phyloP scores from a whole-genome alignment of 2,888 invertebrate species.

The Macrosoma leucophasiata region DNA sequence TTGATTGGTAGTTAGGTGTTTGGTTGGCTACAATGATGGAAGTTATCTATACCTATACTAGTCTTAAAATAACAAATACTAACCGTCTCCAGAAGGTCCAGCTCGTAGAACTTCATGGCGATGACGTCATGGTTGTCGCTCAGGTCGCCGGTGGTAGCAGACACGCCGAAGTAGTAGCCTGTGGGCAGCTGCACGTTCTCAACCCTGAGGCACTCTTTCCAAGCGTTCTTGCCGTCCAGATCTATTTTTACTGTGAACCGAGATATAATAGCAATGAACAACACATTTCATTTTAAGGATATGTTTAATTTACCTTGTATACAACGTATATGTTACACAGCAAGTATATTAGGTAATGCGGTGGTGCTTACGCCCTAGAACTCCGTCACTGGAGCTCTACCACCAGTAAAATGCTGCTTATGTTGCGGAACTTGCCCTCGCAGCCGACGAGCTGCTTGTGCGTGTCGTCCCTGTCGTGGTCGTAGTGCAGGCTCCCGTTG shows the following conservation, averaged over 20 bases:
- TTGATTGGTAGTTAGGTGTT: too few relatives aligned
- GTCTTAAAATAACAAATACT: slow-evolving; percentile 27
- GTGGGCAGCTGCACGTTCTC: slow-evolving; percentile 94
- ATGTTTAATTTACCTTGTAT: too few relatives aligned
- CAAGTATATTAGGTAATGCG: too few relatives aligned
- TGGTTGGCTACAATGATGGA: too few relatives aligned
- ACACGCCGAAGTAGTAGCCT: slow-evolving; percentile 94
- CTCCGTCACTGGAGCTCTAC: too few relatives aligned
- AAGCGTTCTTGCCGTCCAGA: slow-evolving; percentile 91
- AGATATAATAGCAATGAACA: too few relatives aligned
- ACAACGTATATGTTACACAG: too few relatives aligned
- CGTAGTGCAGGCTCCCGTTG: slow-evolving; percentile 96
- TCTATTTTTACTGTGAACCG: slow-evolving; percentile 96
- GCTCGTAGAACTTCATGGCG: slow-evolving; percentile 92
- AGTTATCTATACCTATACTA: too few relatives aligned
- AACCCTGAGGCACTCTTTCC: slow-evolving; percentile 95
- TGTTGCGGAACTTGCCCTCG: not conserved
- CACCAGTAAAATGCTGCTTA: too few relatives aligned
- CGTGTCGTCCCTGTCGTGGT: slow-evolving; percentile 79
- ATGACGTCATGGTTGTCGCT: slow-evolving; percentile 97
- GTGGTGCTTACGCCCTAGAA: too few relatives aligned
- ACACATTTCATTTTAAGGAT: too few relatives aligned
- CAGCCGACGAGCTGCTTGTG: not conserved
- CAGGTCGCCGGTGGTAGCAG: slow-evolving; percentile 97
- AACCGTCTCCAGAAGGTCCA: slow-evolving; percentile 83